Evolutionary conservation across 2,113 vertebrate species (phyloP).

Genomic region (Callipepla californica): DNA sequence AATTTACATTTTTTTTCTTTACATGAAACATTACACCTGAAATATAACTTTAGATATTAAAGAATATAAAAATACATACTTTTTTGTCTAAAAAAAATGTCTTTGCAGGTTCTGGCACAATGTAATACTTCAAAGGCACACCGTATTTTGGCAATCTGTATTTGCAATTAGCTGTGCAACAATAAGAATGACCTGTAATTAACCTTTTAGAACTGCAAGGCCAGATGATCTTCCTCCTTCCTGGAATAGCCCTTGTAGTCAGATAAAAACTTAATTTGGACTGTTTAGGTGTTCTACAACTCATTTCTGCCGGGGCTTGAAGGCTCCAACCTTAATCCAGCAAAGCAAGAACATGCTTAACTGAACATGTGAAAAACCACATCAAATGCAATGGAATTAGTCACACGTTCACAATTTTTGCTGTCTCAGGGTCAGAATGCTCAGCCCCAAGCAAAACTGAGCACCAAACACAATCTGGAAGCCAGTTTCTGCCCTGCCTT

Average conservation of each 20-base stretch:
- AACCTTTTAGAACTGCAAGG: not conserved
- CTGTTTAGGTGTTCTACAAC: not conserved
- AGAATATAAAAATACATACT: conserved; percentile 85
- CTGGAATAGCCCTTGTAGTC: not conserved
- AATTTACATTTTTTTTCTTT: conserved; percentile 79
- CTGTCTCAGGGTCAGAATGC: not conserved
- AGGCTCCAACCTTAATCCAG: not conserved
- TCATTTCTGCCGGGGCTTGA: not conserved
- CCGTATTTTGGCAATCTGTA: conserved; percentile 2
- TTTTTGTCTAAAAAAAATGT: conserved; percentile 74
- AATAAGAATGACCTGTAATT: not conserved
- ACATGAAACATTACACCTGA: conserved; percentile 84
- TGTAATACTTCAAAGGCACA: conserved; percentile 72
- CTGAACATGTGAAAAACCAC: conserved; percentile 1
- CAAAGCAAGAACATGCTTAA: not conserved
- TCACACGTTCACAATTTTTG: not conserved
- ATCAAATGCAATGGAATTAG: conserved; percentile 11
- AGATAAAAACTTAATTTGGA: not conserved
- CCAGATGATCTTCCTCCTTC: not conserved
- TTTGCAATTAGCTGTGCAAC: conserved; percentile 35
- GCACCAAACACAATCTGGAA: not conserved
- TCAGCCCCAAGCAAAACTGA: not conserved
- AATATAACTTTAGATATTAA: conserved; percentile 84
- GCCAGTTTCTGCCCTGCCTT: not conserved
- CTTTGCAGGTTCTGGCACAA: conserved; percentile 75